Percentiles rank a stretch among this genome's conserved stretches.
Evolutionary conservation across 2,113 vertebrate genomes (phyloP).

Genomic region (Platichthys flesus): DNA sequence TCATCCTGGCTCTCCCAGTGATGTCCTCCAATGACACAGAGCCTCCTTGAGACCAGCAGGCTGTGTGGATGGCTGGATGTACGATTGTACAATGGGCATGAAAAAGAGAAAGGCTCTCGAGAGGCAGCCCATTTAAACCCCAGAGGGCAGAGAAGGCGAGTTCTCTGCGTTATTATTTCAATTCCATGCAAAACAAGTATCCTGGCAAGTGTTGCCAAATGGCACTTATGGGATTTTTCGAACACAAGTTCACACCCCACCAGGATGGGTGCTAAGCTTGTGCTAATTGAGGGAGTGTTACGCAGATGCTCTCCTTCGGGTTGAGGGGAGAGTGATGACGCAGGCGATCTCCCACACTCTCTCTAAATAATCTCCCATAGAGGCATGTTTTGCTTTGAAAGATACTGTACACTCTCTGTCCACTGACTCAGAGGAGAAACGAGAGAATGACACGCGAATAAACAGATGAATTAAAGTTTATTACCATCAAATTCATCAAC

Average conservation of each 20-base stretch:
- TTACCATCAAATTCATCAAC: constrained; percentile 81
- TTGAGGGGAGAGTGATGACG: constrained; percentile 41
- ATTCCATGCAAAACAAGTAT: constrained; percentile 37
- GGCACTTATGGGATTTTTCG: constrained; percentile 51
- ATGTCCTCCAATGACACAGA: constrained; percentile 55
- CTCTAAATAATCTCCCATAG: constrained; percentile 23
- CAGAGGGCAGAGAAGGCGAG: constrained; percentile 11
- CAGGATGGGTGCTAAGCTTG: constrained; percentile 54
- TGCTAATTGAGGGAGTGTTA: constrained; percentile 60
- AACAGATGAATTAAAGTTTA: constrained; percentile 74
- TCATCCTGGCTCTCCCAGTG: constrained; percentile 38
- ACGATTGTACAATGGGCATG: constrained; percentile 15
- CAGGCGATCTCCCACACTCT: constrained; percentile 44
- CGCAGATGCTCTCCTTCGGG: constrained; percentile 66
- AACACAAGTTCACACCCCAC: constrained; percentile 52
- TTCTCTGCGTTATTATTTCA: constrained; percentile 47
- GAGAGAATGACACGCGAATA: neutral
- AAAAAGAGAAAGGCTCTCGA: constrained; percentile 35
- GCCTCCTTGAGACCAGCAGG: constrained; percentile 24
- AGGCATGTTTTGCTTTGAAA: neutral
- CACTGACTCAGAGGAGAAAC: neutral
- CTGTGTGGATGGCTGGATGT: constrained; percentile 38
- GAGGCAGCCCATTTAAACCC: constrained; percentile 41
- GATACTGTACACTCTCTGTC: neutral
- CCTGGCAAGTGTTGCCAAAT: constrained; percentile 62